phyloP scores from a whole-genome alignment of 2,888 invertebrate species.

The Drosophila meridionalis region DNA sequence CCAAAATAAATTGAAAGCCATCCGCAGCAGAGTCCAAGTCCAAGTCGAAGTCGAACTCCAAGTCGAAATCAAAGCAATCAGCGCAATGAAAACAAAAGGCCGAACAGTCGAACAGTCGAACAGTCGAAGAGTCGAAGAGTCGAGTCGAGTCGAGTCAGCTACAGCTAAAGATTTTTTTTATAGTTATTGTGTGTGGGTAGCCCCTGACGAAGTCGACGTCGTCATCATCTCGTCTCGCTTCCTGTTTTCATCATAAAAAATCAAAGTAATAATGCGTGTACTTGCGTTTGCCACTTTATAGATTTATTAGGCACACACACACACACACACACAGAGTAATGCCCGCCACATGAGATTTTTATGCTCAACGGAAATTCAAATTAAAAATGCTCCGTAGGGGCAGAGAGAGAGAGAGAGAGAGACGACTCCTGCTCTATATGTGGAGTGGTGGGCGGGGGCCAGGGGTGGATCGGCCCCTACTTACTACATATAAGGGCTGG shows the following conservation, averaged over 20 bases:
- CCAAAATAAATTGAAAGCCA: constrained; percentile 77
- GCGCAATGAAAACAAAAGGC: constrained; percentile 7
- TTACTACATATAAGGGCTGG: constrained; percentile 30
- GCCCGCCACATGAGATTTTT: constrained; percentile 57
- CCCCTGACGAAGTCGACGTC: constrained; percentile 16
- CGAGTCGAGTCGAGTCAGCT: neutral
- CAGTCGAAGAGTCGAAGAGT: constrained; percentile 14
- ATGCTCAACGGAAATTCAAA: constrained; percentile 83
- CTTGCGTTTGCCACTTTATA: constrained; percentile 82
- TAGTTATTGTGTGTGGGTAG: constrained; percentile 54
- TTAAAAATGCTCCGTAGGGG: constrained; percentile 75
- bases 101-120: constrained; percentile 10
- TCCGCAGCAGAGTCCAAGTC: constrained; percentile 31
- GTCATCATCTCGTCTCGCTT: constrained; percentile 58
- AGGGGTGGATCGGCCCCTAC: neutral
- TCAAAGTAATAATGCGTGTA: constrained; percentile 81
- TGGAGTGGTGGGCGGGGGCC: neutral
- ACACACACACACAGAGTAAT: constrained; percentile 26
- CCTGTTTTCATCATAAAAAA: constrained; percentile 81
- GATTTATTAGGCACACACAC: constrained; percentile 72
- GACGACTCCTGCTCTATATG: constrained; percentile 21
- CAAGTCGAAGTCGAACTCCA: constrained; percentile 35
- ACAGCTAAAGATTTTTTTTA: constrained; percentile 42
- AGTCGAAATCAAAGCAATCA: constrained; percentile 12
- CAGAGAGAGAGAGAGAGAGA: constrained; percentile 28